Evolutionary conservation across 2,797 vertebrate species (phyloP), one percentile per base, ranked within the genome.

Genomic region (Macropodus opercularis): DNA sequence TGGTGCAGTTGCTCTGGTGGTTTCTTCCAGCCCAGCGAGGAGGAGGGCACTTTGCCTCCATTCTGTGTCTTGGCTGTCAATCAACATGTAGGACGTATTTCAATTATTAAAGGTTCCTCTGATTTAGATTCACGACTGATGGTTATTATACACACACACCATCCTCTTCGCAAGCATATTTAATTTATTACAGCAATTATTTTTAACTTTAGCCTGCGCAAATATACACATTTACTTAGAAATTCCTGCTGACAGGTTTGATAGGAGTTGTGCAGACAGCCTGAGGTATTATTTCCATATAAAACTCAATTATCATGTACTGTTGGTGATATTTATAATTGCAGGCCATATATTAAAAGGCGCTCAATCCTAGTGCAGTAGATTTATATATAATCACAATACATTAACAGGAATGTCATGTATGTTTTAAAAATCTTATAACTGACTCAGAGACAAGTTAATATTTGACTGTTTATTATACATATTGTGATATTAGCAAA

Each of bases 381-480:
- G 3, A 27, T n/a, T 17, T 35, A 23, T 27, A 35, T 2, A 31
- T 14, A 5, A 32, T 23, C 2, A 23, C 14, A 14, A n/a, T 18
- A 42, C 2, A n/a, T 8, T 35, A n/a, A 35, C 6, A 3, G 6
- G 34, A 15, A 35, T 35, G 3, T 35, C 14, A 56, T 4, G 17
- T 24, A 10, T 23, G 1, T n/a, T 17, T 44, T 32, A 7, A 42
- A 35, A 66, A 11, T 1, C 17, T 27, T 21, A 9, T 6, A 32
- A 11, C 1, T 35, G 15, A 46, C 10, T 46, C 6, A 63, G 48
- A 77, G 61, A 61, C 11, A 3, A 49, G 1, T 51, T 12, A 48
- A 72, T 53, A 58, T 63, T 60, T 14, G 56, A 52, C 48, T 84
- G 57, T 91, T 89, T 88, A 89, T 87, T 85, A 72, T 29, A 84